Evolutionary conservation across 2,888 invertebrate genomes (phyloP).

Genomic region (Ceriagrion tenellum): DNA sequence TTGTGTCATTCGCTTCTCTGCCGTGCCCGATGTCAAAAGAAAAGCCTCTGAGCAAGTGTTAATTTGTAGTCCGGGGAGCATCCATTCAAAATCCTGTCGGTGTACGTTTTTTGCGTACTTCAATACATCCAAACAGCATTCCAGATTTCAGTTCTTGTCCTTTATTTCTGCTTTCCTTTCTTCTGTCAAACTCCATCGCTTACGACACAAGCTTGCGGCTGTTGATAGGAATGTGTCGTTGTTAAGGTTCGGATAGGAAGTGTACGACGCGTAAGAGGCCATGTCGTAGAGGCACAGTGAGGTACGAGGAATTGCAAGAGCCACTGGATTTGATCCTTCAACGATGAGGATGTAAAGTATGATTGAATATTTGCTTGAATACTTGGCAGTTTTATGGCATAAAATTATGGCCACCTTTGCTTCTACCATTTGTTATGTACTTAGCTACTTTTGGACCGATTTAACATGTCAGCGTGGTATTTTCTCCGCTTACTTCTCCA

Average conservation of each 20-base stretch:
- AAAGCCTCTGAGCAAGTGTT: constrained; percentile 16
- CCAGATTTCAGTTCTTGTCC: background rate
- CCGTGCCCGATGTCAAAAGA: background rate
- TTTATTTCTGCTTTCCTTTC: background rate
- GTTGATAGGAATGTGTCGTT: background rate
- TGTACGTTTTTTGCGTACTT: background rate
- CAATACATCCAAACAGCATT: background rate
- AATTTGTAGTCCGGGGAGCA: background rate
- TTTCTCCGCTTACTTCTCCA: too few species aligned
- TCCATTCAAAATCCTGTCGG: background rate
- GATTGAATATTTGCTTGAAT: too few species aligned
- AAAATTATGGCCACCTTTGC: too few species aligned
- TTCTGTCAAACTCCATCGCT: background rate
- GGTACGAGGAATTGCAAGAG: too few species aligned
- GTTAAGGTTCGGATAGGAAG: background rate
- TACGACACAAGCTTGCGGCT: background rate
- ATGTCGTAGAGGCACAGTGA: too few species aligned
- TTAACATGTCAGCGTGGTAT: too few species aligned
- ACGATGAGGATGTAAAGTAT: too few species aligned
- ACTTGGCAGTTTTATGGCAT: too few species aligned
- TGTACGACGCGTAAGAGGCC: background rate
- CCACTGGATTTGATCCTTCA: too few species aligned
- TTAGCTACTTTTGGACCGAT: too few species aligned
- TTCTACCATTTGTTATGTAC: too few species aligned
- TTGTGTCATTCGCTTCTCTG: background rate